Evolutionary conservation across 2,113 vertebrate species (phyloP), one percentile per base, ranked within the genome.

Genomic region (Hydrolagus affinis): DNA sequence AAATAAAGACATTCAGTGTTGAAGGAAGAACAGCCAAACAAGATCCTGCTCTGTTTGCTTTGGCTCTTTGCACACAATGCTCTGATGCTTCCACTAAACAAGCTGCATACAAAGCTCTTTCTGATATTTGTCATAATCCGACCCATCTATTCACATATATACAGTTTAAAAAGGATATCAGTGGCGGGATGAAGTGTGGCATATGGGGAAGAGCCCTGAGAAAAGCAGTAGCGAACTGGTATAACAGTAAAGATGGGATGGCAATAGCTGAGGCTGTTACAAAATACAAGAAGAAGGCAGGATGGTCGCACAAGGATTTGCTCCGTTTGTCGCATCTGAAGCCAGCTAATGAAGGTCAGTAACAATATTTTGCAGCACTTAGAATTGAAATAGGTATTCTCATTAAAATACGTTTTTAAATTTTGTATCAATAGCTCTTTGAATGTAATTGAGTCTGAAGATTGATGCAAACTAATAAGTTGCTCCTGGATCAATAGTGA

Each of bases 241-340:
- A 99, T 89, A 98, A 96, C 86, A 92, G 92, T 10, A 96, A 96
- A 87, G 95, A 94, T 56, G 93, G 94, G 64, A 91, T 97, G 94
- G 92, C 90, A 86, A 91, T 97, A 80, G 97, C 97, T 56, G 91
- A 91, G 83, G 94, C 95, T 0, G 95, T 98, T 88, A 98, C 96
- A 87, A 96, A 93, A 87, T 97, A 95, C 88, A 98, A 97, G 86
- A 95, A 97, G 86, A 95, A 94, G 89, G 95, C 93, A 75, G 97
- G 97, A 86, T 98, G 97, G 97, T 95, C 95, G 73, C 97, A 99
- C 91, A 95, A 96, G 92, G 97, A 99, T 91, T 93, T 99, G 11
- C 92, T 99, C 86, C 92, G 96, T 76, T 93, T 98, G 86, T 95
- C 96, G 7, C 97, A 99, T 89, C 94, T 95, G 88, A 99, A 97